Evolutionary conservation across 2,113 vertebrate species (phyloP).

Genomic region (Gulo gulo): DNA sequence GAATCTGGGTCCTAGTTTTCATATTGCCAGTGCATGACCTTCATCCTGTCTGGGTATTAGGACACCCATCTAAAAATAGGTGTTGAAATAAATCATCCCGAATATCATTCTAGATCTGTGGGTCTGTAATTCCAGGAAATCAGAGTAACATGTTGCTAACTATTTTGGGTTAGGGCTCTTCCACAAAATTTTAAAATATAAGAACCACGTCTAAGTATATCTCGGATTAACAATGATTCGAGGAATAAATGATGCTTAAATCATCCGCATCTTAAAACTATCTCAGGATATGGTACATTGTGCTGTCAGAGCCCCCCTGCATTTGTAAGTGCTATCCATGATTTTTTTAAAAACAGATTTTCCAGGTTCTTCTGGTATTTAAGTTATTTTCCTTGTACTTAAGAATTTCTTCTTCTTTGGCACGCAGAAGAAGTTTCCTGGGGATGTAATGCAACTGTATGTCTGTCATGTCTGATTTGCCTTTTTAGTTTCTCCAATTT

Average conservation of each 20-base stretch:
- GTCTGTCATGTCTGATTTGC: not conserved
- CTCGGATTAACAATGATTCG: not conserved
- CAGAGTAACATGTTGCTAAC: conserved; percentile 4
- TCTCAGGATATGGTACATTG: not conserved
- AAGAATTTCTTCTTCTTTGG: not conserved
- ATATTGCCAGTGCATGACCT: not conserved
- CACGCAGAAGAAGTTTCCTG: not conserved
- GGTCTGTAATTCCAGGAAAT: conserved; percentile 59
- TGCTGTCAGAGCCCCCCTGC: not conserved
- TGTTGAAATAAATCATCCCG: conserved; percentile 20
- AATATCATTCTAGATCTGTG: conserved; percentile 37
- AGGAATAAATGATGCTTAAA: not conserved
- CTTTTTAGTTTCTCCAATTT: not conserved
- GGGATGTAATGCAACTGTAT: not conserved
- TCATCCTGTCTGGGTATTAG: not conserved
- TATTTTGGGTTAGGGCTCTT: conserved; percentile 41
- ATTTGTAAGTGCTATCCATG: not conserved
- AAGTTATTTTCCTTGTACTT: not conserved
- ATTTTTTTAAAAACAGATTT: not conserved
- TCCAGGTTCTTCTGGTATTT: not conserved
- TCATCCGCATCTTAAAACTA: not conserved
- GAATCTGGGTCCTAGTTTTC: not conserved
- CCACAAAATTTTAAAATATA: conserved; percentile 31
- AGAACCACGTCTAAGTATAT: not conserved
- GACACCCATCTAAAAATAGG: conserved; percentile 53